Evolutionary conservation across 2,113 vertebrate species (phyloP).

Genomic region (Brachionichthys hirsutus): DNA sequence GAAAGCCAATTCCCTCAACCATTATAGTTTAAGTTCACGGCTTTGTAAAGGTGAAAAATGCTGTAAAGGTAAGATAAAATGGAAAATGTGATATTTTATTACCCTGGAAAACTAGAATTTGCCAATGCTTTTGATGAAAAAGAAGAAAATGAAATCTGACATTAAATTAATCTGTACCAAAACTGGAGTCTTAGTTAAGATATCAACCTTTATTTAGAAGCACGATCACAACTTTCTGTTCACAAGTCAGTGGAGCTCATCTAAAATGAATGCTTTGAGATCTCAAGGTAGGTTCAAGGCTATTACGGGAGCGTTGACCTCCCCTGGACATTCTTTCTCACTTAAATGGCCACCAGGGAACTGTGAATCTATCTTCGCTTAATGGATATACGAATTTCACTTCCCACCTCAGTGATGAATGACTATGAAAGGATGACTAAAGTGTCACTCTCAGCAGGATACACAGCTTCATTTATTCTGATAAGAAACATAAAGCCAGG

Average conservation of each 20-base stretch:
- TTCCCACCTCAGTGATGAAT: slow-evolving; percentile 71
- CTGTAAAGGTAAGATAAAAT: slow-evolving; percentile 5
- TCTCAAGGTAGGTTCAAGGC: slow-evolving; percentile 75
- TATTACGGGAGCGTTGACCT: slow-evolving; percentile 67
- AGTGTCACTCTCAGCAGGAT: slow-evolving; percentile 67
- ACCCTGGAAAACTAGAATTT: slow-evolving; percentile 12
- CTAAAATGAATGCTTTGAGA: slow-evolving; percentile 42
- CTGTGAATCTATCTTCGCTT: slow-evolving; percentile 71
- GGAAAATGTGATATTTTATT: background rate
- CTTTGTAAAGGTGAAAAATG: slow-evolving; percentile 1
- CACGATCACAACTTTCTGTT: slow-evolving; percentile 4
- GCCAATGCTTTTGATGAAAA: background rate
- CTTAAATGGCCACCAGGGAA: slow-evolving; percentile 70
- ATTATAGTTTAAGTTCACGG: background rate
- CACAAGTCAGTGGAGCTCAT: slow-evolving; percentile 27
- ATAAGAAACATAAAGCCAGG: slow-evolving; percentile 74
- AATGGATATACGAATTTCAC: slow-evolving; percentile 74
- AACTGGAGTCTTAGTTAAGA: background rate
- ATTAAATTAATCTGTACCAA: background rate
- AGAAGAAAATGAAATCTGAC: background rate
- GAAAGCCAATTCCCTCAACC: slow-evolving; percentile 1
- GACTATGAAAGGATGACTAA: slow-evolving; percentile 62
- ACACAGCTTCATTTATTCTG: slow-evolving; percentile 66
- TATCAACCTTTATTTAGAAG: background rate
- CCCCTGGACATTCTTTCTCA: slow-evolving; percentile 54